Percentiles rank a stretch among this genome's conserved stretches.
Evolutionary conservation across 2,113 vertebrate genomes (phyloP).

Genomic region (Gnathonemus longibarbis): DNA sequence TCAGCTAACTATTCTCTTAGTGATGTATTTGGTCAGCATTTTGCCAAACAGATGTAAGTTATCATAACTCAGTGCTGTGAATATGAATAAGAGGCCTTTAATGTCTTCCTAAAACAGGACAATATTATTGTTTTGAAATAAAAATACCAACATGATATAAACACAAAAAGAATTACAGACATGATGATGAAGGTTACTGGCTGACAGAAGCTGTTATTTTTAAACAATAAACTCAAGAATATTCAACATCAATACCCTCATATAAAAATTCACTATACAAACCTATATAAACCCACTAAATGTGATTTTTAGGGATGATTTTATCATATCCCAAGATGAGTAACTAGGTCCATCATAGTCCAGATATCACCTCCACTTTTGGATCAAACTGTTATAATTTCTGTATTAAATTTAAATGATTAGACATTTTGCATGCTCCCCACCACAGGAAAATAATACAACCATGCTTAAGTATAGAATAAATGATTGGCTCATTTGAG

Average conservation of each 20-base stretch:
- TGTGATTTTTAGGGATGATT: background rate
- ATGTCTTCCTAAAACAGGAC: background rate
- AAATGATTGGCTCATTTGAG: background rate
- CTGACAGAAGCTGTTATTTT: background rate
- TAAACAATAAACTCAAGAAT: background rate
- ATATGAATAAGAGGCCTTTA: background rate
- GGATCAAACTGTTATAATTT: background rate
- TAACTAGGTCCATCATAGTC: background rate
- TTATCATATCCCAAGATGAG: background rate
- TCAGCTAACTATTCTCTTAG: background rate
- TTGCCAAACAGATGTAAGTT: background rate
- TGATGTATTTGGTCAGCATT: background rate
- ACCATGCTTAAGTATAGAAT: background rate
- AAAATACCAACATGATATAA: too few relatives aligned
- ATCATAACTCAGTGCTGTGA: background rate
- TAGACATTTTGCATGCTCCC: background rate
- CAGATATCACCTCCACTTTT: background rate
- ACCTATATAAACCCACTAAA: background rate
- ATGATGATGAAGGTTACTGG: background rate
- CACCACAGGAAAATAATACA: background rate
- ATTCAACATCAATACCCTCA: background rate
- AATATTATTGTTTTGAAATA: background rate
- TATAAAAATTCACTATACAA: background rate
- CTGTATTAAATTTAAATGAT: background rate
- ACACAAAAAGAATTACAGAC: background rate